Evolutionary conservation across 2,113 vertebrate genomes (phyloP), one percentile per base, ranked within the genome.

Genomic region (Pygoscelis antarcticus): DNA sequence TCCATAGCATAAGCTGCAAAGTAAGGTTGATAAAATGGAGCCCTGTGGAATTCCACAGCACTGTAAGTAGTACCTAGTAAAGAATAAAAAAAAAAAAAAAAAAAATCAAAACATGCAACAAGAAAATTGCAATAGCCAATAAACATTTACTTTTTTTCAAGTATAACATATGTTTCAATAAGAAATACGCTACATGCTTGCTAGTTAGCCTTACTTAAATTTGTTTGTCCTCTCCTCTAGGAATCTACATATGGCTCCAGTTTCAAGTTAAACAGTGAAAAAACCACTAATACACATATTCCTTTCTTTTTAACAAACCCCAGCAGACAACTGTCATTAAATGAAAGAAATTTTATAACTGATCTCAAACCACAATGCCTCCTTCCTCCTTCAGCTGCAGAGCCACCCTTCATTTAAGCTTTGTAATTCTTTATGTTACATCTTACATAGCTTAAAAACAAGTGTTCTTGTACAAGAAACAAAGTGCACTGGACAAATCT

Each of bases 1-100:
- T 40, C 99, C 99, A 2, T 99, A 99, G 95, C 99, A 99, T 46
- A 99, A 97, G 40, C 98, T 99, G 98, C 99, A 99, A 38, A 99
- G 98, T 89, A 99, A 97, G 15, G 98, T 98, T 66, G 99, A 99
- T 76, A 99, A 98, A 5, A 99, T 97, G 2, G 98, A 99, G 32
- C 99, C 99, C 94, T 99, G 99, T 4, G 99, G 99, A 95, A 99
- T 98, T 69, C 99, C 99, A 96, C 97, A 97, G 74, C 98, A 96
- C 96, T 99, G 99, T 47, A 98, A 68, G 52, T 99, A 99, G 57
- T 94, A 98, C 93, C 99, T 99, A 90, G 13, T 38, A 96, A 75
- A 90, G 34, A 81, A 60, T 8, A 68, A 78, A 68, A 88, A 47
- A n/a, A 86, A 68, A 88, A 47, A n/a, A 86, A 40, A 15, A 52